Base-by-base conservation (phyloP, 1,140 invertebrate genomes). In the Aphaenogaster ashmeadi region DNA sequence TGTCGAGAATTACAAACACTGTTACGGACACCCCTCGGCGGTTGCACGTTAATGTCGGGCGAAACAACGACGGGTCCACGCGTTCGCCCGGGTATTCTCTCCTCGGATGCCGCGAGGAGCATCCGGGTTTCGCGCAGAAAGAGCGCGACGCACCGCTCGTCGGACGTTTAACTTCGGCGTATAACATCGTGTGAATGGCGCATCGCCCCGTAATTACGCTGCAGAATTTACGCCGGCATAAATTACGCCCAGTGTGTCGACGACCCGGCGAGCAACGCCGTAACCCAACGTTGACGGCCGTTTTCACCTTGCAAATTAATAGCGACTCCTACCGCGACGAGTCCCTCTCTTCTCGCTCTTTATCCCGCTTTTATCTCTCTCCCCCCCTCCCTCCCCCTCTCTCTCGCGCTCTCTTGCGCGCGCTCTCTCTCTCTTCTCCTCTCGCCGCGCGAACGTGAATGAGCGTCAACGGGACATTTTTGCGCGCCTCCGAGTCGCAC, bases 201-300 rank as follows among this genome's bases (percentile, higher is more conserved):
- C 60, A 67, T 86, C 71, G 66, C 41, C 77, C 77, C 86, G 88
- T 90, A 90, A 90, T 90, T 90, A 90, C 88, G 78, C 41, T 69
- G 86, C 88, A 90, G 67, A 90, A 90, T 90, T 90, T 90, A 90
- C 89, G 88, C 86, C 86, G 75, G 62, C 89, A 90, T 90, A 90
- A 90, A 90, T 90, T 90, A 90, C 80, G 60, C 62, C 58, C 41
- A 60, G 54, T 44, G 54, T 60, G 89, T 87, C 89, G 85, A 84
- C 88, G 88, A 90, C 85, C 89, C 69, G 56, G 13, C 81, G 83
- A 78, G 77, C 77, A 84, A 66, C 88, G 75, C 41, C 8, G 15
- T 54, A 38, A 21, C 66, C 50, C 15, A 38, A 38, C 85, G 41
- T 69, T 62, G 75, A 72, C 54, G 67, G 36, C 52, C 86, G 75